Conservation (phyloP, 2,113 vertebrate genomes). For the Tinamus guttatus region DNA sequence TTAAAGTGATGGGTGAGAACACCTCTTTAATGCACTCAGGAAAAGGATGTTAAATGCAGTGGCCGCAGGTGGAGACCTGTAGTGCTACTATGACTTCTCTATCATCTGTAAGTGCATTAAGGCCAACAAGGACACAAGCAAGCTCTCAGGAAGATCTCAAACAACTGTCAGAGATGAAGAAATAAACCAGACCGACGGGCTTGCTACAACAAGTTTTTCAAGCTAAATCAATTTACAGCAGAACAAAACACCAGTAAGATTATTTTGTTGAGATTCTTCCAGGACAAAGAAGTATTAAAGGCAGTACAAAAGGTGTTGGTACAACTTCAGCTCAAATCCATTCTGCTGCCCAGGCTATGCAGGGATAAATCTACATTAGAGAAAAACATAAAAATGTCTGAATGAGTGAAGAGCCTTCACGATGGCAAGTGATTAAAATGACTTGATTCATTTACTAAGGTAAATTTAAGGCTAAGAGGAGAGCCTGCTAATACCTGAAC, state of each 20-base stretch:
- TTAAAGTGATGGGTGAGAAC: background rate
- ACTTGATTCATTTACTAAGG: background rate
- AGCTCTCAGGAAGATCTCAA: background rate
- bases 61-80: background rate
- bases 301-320: background rate
- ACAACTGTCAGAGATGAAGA: background rate
- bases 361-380: background rate
- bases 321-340: background rate
- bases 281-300: background rate
- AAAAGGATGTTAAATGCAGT: background rate
- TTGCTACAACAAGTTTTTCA: background rate
- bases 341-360: background rate
- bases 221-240: background rate
- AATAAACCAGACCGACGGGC: background rate
- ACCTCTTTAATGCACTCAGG: background rate
- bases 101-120: background rate
- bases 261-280: background rate
- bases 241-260: background rate
- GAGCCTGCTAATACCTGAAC: background rate
- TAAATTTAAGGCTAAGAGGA: background rate
- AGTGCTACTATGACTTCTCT: background rate
- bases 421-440: background rate
- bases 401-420: background rate
- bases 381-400: background rate
- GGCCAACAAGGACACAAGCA: background rate